A percentile compares a stretch with the other conserved stretches of the same genome.
These are phyloP conservation scores for Tetragonisca angustula DNA, from an alignment of 2,888 invertebrate genomes.

Conservation along the genomic window DNA sequence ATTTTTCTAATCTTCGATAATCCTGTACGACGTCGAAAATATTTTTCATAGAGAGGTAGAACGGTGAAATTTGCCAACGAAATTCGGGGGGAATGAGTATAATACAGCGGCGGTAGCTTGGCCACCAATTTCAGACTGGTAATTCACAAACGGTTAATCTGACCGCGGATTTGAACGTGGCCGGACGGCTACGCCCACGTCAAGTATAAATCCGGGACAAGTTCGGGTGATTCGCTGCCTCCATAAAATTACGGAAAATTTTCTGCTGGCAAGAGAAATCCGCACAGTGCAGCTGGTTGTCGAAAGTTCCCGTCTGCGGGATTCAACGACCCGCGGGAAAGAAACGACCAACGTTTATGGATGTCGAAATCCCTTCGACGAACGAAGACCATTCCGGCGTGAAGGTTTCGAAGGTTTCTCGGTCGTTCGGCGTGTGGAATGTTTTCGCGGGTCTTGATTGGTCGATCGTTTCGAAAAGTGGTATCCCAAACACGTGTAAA, in stretches of 20 bases:
- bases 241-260: constrained; percentile 54
- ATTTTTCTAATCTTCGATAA: no score
- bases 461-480: no score
- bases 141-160: constrained; percentile 48
- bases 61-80: not conserved
- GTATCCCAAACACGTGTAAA: no score
- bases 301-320: constrained; percentile 37
- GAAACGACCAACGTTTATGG: constrained; percentile 15
- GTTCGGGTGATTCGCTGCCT: constrained; percentile 40
- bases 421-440: no score
- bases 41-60: not conserved
- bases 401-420: no score
- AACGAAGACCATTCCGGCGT: no score
- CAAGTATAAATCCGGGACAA: constrained; percentile 51
- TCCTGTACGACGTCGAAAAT: not conserved
- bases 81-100: not conserved
- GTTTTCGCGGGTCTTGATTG: no score
- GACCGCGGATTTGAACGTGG: constrained; percentile 18
- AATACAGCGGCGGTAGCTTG: not conserved
- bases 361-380: constrained; percentile 43
- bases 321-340: constrained; percentile 27
- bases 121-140: not conserved
- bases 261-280: constrained; percentile 29
- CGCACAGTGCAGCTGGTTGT: not conserved
- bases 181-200: not conserved